These are phyloP conservation scores for Smutsia gigantea DNA, from an alignment of 2,797 vertebrate genomes.

Conservation along the genomic window DNA sequence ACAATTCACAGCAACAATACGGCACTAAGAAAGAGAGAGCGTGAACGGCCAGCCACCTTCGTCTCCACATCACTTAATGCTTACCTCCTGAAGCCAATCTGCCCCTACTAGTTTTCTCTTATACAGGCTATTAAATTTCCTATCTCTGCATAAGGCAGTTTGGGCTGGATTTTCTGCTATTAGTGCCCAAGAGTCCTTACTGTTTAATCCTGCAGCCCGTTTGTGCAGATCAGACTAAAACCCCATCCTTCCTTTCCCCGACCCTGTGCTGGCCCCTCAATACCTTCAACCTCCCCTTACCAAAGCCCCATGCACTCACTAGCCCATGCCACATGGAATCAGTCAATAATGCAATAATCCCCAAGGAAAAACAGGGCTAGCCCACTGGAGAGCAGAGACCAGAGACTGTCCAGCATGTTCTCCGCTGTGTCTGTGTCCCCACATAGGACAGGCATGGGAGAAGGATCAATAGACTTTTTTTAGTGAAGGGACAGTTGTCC, in stretches of 20 bases:
- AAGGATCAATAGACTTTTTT: not conserved
- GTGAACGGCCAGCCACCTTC: not conserved
- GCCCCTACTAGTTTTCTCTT: not conserved
- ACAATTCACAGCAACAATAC: not conserved
- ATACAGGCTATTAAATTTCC: not conserved
- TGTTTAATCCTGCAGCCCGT: not conserved
- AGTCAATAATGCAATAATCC: not conserved
- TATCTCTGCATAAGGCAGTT: not conserved
- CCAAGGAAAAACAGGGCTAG: not conserved
- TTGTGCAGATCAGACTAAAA: not conserved
- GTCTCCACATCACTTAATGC: not conserved
- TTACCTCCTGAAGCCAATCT: not conserved
- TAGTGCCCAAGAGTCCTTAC: no score
- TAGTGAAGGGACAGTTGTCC: not conserved
- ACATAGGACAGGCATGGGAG: not conserved
- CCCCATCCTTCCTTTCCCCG: not conserved
- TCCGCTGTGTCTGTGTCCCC: not conserved
- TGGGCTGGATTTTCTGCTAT: not conserved
- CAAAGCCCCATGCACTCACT: not conserved
- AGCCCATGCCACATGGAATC: fast-evolving
- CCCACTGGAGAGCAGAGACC: not conserved
- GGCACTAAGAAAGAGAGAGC: not conserved
- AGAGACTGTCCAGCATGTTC: not conserved
- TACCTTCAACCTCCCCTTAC: not conserved
- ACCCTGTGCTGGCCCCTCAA: not conserved